Conservation (phyloP, 2,113 vertebrate genomes). For the Menidia beryllina region DNA sequence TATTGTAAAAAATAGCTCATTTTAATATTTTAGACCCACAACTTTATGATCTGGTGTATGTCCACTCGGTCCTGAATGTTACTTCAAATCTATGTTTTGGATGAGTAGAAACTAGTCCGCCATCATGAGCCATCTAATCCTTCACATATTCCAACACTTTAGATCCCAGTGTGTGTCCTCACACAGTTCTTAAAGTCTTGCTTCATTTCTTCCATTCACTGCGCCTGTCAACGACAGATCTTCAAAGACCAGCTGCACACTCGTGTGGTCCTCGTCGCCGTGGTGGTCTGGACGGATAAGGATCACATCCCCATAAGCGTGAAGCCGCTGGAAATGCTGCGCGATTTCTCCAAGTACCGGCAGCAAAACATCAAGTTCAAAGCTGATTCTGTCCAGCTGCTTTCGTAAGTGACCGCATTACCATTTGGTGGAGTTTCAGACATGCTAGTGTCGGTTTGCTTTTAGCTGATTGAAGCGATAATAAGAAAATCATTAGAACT, state of each 20-base stretch:
- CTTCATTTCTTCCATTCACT: conserved; percentile 43
- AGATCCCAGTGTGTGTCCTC: conserved; percentile 68
- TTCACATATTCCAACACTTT: conserved; percentile 74
- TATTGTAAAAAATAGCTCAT: too few relatives aligned
- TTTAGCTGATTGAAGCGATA: too few relatives aligned
- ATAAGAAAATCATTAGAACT: too few relatives aligned
- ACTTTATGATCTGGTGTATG: too few relatives aligned
- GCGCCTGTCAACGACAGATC: conserved; percentile 81
- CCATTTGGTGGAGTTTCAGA: background rate
- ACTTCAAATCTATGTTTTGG: too few relatives aligned
- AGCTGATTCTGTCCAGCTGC: conserved; percentile 92
- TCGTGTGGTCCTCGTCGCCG: conserved; percentile 93
- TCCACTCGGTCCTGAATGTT: too few relatives aligned
- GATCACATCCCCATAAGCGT: conserved; percentile 90
- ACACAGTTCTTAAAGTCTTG: conserved; percentile 62
- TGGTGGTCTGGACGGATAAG: conserved; percentile 96
- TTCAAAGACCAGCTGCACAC: conserved; percentile 98
- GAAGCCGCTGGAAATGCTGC: conserved; percentile 91
- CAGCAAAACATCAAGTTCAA: conserved; percentile 91
- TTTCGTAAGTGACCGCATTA: conserved; percentile 85
- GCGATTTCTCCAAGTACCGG: conserved; percentile 95
- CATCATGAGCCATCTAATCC: background rate
- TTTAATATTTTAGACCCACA: too few relatives aligned
- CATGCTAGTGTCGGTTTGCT: too few relatives aligned
- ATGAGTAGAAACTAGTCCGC: too few relatives aligned